Base-by-base conservation (phyloP, 2,888 invertebrate genomes). In the Ennomos quercinarius region DNA sequence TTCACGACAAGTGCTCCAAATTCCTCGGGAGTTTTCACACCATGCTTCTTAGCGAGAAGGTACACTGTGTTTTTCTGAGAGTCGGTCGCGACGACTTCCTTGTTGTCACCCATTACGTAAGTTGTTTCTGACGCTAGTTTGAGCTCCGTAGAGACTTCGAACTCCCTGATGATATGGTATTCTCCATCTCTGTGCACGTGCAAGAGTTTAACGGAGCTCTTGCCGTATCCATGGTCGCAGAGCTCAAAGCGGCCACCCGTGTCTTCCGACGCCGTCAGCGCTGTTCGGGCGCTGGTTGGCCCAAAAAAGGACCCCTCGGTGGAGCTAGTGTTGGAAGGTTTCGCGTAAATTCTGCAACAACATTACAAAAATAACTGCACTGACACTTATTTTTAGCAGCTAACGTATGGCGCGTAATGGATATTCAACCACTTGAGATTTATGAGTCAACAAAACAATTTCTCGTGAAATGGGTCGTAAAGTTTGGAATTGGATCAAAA, bases 1-100 rank as follows among this genome's bases (percentile, higher is more conserved):
- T 94, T 93, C 73, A 95, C 95, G 12, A 97, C 92, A n/a, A 95
- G 84, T 13, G 96, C 89, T 0, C 95, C 96, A 79, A 97, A 97
- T 73, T 95, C 95, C 81, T 97, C 97, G 0, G 96, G 96, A 34
- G 95, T 95, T 70, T 95, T 94, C 36, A 97, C 94, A 48, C 96
- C 97, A 77, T 95, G 93, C 74, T 96, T 95, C 78, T 96, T 96
- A 8, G 97, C 97, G 68, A 97, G 81, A 40, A 97, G 84, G 78
- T 96, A 97, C 39, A 97, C 95, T 1, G 96, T 96, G 78, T 97
- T 97, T 86, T 97, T 97, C 81, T 97, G 97, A 0, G 96, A 95
- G 77, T 97, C 97, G 0, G 97, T 97, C 10, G 96, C 96, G 12
- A 97, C 95, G 61, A 97, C 95, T 76, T 96, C 96, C 50, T 95